Base-by-base conservation (phyloP, 2,797 vertebrate species). In the Lithobates sylvaticus region DNA sequence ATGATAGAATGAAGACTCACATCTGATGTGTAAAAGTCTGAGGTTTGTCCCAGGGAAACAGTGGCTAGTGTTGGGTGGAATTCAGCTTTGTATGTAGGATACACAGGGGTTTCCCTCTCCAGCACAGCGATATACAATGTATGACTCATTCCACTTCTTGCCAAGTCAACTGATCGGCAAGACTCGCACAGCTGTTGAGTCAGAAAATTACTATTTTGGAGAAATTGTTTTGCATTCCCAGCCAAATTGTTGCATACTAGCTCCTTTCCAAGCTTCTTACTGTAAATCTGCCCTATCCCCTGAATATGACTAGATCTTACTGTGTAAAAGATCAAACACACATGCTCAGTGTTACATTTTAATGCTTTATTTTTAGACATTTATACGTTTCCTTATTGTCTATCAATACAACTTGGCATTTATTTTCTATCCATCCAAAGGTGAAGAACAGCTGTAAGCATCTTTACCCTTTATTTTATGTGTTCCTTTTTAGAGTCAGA, bases 141-240 rank as follows among this genome's bases (percentile, higher is more conserved):
- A 54, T 87, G 86, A 87, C 76, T 87, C 76, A 87, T 76, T 61
- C 18, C 26, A 47, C 61, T 13, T 15, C 18, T n/a, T 80, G 81
- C 86, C 81, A 84, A 84, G 81, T 80, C 86, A 75, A 64, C 50
- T 86, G 72, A 76, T 42, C 27, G 7, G 13, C 42, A 65, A 15
- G 73, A 36, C 26, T 34, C 23, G 23, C 54, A 39, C 58, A 83
- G 68, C 54, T 83, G 81, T 61, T 84, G 69, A 84, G 86, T 87
- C 81, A 79, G 81, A 79, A 84, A 74, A 64, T 80, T 42, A n/a
- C 85, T 86, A 86, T 86, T 86, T 86, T 83, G 61, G 61, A 74
- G 69, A 61, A 84, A 78, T 26, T 39, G 67, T 58, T 70, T 44
- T 47, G 6, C 27, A 29, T 64, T 26, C 47, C 15, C 23, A 26